A percentile compares a stretch with the other conserved stretches of the same genome.
These are phyloP conservation scores for Epicampocera succincta DNA, from an alignment of 2,888 invertebrate genomes.

Conservation along the genomic window DNA sequence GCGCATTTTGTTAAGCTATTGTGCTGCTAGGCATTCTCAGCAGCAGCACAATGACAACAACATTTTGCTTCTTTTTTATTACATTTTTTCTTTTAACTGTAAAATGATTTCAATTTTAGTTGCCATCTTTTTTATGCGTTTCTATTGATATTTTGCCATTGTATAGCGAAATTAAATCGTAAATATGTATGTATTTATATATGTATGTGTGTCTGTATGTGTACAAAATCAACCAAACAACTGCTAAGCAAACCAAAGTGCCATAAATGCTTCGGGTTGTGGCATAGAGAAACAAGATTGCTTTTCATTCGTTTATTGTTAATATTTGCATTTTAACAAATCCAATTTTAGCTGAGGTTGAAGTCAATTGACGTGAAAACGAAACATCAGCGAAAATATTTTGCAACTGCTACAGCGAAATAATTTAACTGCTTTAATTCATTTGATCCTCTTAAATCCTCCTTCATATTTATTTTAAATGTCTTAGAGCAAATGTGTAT, in stretches of 20 bases:
- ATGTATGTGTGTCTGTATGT: conserved; percentile 19
- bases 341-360: conserved; percentile 63
- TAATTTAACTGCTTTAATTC: conserved; percentile 2
- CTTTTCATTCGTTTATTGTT: conserved; percentile 44
- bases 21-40: conserved; percentile 58
- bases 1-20: conserved; percentile 51
- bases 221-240: conserved; percentile 37
- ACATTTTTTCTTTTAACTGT: conserved; percentile 40
- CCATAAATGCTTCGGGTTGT: conserved; percentile 56
- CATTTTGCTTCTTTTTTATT: conserved; percentile 10
- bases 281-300: conserved; percentile 45
- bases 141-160: conserved; percentile 68
- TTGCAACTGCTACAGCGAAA: conserved; percentile 13
- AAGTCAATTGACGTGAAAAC: conserved; percentile 63
- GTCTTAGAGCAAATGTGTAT: not conserved
- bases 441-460: not conserved
- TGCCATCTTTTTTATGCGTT: conserved; percentile 64
- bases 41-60: conserved; percentile 36
- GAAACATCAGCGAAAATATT: conserved; percentile 33
- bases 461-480: not conserved
- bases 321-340: conserved; percentile 56
- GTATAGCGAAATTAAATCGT: conserved; percentile 59
- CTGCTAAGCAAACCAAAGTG: conserved; percentile 43
- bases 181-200: too few species aligned
- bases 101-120: conserved; percentile 57